These are phyloP conservation scores for Stichopus horrens DNA, from an alignment of 53 echinoderm and acorn worm genomes.

Conservation along the genomic window DNA sequence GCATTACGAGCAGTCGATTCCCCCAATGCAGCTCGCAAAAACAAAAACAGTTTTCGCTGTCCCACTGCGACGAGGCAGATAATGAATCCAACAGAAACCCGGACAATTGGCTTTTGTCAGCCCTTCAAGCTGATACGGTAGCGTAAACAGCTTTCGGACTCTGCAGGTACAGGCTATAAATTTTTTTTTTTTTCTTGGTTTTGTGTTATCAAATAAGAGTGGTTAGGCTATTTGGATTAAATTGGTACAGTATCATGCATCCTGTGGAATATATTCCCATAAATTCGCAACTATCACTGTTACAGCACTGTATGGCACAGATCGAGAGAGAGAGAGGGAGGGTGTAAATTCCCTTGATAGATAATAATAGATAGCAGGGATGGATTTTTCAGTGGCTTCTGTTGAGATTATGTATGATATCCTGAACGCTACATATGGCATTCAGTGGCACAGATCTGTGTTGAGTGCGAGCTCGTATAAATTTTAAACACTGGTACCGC, in stretches of 20 bases:
- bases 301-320: too few species aligned
- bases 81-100: constrained; percentile 23
- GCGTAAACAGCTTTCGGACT: background rate
- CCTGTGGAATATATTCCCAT: too few species aligned
- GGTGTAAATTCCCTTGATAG: too few species aligned
- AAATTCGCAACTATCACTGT: too few species aligned
- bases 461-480: too few species aligned
- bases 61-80: background rate
- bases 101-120: constrained; percentile 26
- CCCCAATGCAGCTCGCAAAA: background rate
- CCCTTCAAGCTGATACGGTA: background rate
- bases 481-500: too few species aligned
- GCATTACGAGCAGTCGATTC: constrained; percentile 26
- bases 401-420: too few species aligned
- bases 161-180: background rate
- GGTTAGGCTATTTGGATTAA: background rate
- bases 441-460: too few species aligned
- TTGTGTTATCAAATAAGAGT: background rate
- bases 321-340: too few species aligned
- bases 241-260: background rate
- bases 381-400: too few species aligned
- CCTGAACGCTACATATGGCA: too few species aligned
- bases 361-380: too few species aligned
- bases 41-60: constrained; percentile 22
- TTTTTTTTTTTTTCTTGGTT: background rate